Evolutionary conservation across 2,888 invertebrate genomes (phyloP).

Genomic region (Gnatocerus cornutus): DNA sequence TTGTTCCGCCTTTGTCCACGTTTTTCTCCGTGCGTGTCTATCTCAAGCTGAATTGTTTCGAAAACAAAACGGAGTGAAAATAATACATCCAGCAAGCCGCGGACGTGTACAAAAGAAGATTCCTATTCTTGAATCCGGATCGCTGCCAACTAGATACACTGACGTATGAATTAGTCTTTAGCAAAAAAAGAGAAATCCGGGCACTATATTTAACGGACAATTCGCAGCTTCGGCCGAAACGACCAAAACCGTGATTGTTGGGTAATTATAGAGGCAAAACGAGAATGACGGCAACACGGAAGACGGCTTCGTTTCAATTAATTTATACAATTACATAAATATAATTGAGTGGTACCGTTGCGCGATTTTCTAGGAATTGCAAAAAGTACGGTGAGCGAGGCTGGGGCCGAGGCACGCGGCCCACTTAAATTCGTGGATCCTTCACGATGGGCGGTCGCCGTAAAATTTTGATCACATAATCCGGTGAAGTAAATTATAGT

Average conservation of each 20-base stretch:
- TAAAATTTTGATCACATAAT: no score
- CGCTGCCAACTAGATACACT: constrained; percentile 52
- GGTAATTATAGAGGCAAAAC: constrained; percentile 36
- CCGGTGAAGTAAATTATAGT: no score
- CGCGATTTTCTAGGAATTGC: constrained; percentile 52
- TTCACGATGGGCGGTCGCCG: no score
- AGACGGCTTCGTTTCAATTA: constrained; percentile 51
- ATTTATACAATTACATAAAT: constrained; percentile 60
- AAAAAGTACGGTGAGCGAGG: no score
- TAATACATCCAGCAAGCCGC: constrained; percentile 55
- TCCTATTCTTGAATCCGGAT: constrained; percentile 57
- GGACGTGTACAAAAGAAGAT: constrained; percentile 61
- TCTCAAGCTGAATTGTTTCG: no score
- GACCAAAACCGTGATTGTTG: constrained; percentile 29
- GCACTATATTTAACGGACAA: constrained; percentile 52
- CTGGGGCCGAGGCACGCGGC: no score
- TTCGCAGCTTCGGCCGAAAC: constrained; percentile 34
- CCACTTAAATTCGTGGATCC: no score
- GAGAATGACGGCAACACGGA: constrained; percentile 31
- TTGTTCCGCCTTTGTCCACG: constrained; percentile 31
- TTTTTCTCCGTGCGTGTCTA: no score
- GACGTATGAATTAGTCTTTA: constrained; percentile 52
- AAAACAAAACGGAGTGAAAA: constrained; percentile 59
- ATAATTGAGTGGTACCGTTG: constrained; percentile 57
- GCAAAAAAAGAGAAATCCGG: constrained; percentile 39